A percentile compares a stretch with the other conserved stretches of the same genome.
Evolutionary conservation across 2,888 invertebrate species (phyloP).

Genomic region (Eristalis pertinax): DNA sequence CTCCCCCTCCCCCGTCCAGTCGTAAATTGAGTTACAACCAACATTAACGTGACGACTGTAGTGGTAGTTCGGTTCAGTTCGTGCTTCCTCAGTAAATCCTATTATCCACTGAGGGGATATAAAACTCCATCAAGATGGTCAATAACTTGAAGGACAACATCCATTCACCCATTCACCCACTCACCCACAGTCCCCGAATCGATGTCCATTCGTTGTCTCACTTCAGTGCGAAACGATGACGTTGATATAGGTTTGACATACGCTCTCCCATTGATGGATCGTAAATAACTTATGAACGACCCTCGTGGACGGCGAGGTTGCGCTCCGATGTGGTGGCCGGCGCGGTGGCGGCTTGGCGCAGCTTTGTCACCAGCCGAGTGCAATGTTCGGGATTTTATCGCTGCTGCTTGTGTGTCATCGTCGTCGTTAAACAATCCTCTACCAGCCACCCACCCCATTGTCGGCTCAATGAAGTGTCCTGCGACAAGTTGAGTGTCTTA

Average conservation of each 20-base stretch:
- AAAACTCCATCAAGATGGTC: constrained; percentile 66
- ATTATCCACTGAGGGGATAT: constrained; percentile 64
- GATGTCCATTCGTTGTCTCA: constrained; percentile 54
- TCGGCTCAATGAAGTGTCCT: constrained; percentile 69
- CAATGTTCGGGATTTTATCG: constrained; percentile 66
- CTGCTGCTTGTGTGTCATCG: constrained; percentile 25
- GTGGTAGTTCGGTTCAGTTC: constrained; percentile 17
- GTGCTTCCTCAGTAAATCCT: constrained; percentile 52
- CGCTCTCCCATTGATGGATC: constrained; percentile 78
- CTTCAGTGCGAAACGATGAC: constrained; percentile 65
- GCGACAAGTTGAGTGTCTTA: constrained; percentile 32
- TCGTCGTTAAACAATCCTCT: constrained; percentile 48
- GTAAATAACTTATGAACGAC: constrained; percentile 78
- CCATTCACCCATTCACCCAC: neutral
- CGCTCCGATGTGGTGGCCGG: neutral
- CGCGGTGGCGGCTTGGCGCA: neutral
- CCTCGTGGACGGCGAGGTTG: neutral
- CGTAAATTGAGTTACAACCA: constrained; percentile 66
- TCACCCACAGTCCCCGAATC: constrained; percentile 36
- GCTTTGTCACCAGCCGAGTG: constrained; percentile 48
- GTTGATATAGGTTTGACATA: constrained; percentile 71
- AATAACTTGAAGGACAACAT: constrained; percentile 42
- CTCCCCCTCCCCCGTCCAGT: constrained; percentile 22
- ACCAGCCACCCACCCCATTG: no score
- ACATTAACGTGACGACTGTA: constrained; percentile 39